Conservation (phyloP, 2,113 vertebrate genomes). For the Myanophis thanlyinensis region DNA sequence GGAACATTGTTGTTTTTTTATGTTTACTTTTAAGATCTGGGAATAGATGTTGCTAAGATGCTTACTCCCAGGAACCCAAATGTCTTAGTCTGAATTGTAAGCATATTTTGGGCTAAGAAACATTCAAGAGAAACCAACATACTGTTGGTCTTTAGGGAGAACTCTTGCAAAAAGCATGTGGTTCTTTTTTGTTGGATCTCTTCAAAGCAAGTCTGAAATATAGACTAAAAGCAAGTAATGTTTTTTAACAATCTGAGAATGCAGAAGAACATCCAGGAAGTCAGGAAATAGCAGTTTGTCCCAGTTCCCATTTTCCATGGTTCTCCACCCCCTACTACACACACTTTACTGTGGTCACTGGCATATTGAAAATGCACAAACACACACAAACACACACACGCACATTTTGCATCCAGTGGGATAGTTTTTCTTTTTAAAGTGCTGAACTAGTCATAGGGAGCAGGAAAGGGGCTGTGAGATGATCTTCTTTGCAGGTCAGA, state of each 20-base stretch:
- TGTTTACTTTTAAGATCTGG: neutral
- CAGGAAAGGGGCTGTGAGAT: neutral
- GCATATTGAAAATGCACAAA: slow-evolving; percentile 13
- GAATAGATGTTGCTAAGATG: neutral
- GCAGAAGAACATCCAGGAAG: slow-evolving; percentile 56
- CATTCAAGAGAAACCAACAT: neutral
- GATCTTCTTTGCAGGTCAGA: neutral
- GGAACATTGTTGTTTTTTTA: neutral
- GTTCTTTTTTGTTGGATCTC: neutral
- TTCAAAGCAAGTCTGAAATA: slow-evolving; percentile 36
- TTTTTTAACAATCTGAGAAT: slow-evolving; percentile 37
- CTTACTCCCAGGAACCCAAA: neutral
- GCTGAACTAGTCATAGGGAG: neutral
- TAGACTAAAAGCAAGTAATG: slow-evolving; percentile 32
- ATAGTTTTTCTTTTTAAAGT: neutral
- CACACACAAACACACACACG: neutral
- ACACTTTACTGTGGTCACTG: slow-evolving; percentile 39
- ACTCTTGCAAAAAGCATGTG: neutral
- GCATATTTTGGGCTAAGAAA: slow-evolving; percentile 5
- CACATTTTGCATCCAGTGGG: neutral
- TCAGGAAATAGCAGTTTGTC: slow-evolving; percentile 56
- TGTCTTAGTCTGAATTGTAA: neutral
- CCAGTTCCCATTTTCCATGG: slow-evolving; percentile 52
- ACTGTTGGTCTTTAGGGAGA: neutral
- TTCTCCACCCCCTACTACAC: neutral